Base-by-base conservation (phyloP, 2,888 invertebrate genomes). In the Nowickia ferox region DNA sequence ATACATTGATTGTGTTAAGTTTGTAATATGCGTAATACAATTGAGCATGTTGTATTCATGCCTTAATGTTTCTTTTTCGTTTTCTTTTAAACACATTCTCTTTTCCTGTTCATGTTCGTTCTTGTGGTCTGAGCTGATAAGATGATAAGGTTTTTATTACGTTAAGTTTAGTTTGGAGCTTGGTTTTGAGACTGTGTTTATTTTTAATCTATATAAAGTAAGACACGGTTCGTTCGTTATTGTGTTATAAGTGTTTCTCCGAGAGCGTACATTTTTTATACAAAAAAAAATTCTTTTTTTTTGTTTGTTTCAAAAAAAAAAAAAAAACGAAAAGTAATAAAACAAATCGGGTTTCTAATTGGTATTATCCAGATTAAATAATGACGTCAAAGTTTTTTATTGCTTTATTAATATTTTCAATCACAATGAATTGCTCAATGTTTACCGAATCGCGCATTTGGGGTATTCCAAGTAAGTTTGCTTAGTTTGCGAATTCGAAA, bases 381-480 rank as follows among this genome's bases (percentile, higher is more conserved):
- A 79, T 30, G 48, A 86, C 71, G 86, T 61, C 86, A 53, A 86
- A 84, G 57, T 68, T 66, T 53, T 4, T 68, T 66, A 38, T 53
- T 68, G 53, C 13, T 38, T 13, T 86, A 11, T 74, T 86, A 22
- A 55, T 81, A n/a, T 22, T 78, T 44, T 68, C 53, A 42, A 65
- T 84, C 30, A 9, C 68, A 15, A 53, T 61, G 61, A 53, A 59
- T 48, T 72, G 48, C 72, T 19, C 72, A 38, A 59, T 44, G 65
- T 75, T 63, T 22, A 77, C 55, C 15, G 72, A 83, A 66, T 84
- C 88, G 42, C 87, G 88, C 87, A 77, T 83, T 75, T 87, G 87
- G 78, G 87, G 80, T 61, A 87, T 87, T n/a, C 88, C 88, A 84
- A 88, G 88, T 88, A 84, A 88, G 88, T 87, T 65, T 9, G 19